A percentile compares a stretch with the other conserved stretches of the same genome.
These are phyloP conservation scores for Lepidurus couesii DNA, from an alignment of 1,140 invertebrate species.

Conservation along the genomic window DNA sequence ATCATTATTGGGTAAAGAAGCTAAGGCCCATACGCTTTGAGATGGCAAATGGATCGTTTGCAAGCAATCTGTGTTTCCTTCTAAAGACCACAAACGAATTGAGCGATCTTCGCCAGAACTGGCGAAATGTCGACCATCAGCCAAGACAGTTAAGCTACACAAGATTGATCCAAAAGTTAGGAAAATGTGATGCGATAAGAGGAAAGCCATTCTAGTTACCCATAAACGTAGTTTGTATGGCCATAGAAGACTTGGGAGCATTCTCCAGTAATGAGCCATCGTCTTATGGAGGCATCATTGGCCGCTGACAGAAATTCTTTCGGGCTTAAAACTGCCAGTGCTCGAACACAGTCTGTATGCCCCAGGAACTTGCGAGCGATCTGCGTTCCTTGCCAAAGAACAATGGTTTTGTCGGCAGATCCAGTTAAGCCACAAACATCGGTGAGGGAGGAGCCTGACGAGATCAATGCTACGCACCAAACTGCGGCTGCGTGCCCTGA, in stretches of 20 bases:
- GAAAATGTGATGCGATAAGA: slow-evolving; percentile 9
- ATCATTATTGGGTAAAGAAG: slow-evolving; percentile 74
- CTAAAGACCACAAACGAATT: slow-evolving; percentile 70
- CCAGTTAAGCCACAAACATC: slow-evolving; percentile 66
- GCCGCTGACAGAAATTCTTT: slow-evolving; percentile 76
- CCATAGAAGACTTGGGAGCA: slow-evolving; percentile 71
- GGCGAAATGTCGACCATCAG: slow-evolving; percentile 56
- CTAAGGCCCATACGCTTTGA: slow-evolving; percentile 82
- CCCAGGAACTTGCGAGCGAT: slow-evolving; percentile 48
- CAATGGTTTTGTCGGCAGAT: slow-evolving; percentile 85
- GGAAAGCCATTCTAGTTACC: slow-evolving; percentile 37
- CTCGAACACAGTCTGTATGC: slow-evolving; percentile 86
- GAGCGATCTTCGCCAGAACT: slow-evolving; percentile 81
- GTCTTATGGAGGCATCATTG: slow-evolving; percentile 79
- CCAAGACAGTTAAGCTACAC: slow-evolving; percentile 56
- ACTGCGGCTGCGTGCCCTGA: slow-evolving; percentile 78
- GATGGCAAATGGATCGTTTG: slow-evolving; percentile 74
- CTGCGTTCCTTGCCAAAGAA: slow-evolving; percentile 66
- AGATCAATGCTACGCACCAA: slow-evolving; percentile 68
- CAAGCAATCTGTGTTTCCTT: slow-evolving; percentile 43
- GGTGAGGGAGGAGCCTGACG: slow-evolving; percentile 46
- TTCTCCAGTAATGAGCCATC: slow-evolving; percentile 72
- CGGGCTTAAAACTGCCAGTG: slow-evolving; percentile 59
- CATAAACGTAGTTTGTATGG: slow-evolving; percentile 63
- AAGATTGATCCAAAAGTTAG: slow-evolving; percentile 30